These are phyloP conservation scores for Phoxinus dragarum DNA, from an alignment of 2,797 vertebrate genomes.

Conservation along the genomic window DNA sequence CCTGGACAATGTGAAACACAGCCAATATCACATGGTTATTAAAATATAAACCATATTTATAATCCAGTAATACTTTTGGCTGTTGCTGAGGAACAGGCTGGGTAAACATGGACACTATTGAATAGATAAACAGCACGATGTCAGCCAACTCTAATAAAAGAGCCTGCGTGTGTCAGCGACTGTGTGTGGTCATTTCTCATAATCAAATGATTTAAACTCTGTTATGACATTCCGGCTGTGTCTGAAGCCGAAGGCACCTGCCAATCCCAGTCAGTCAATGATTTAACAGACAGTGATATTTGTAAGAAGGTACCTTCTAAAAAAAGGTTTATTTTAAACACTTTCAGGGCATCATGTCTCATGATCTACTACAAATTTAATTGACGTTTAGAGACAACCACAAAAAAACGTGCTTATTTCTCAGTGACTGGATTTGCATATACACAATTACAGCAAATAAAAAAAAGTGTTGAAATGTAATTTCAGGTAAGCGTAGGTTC, in stretches of 20 bases:
- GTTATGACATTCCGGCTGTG: conserved; percentile 5
- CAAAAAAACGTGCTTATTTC: not conserved
- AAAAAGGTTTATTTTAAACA: not conserved
- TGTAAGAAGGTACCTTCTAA: conserved; percentile 8
- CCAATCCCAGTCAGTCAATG: not conserved
- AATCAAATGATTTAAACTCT: conserved; percentile 14
- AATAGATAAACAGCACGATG: conserved; percentile 14
- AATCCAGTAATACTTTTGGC: conserved; percentile 7
- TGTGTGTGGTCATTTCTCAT: conserved; percentile 5
- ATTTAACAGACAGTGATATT: not conserved
- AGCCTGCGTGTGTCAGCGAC: conserved; percentile 5
- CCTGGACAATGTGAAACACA: not conserved
- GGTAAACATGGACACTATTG: conserved; percentile 9
- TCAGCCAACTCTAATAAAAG: conserved; percentile 29
- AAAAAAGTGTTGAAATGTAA: not conserved
- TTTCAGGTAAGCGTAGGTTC: no score
- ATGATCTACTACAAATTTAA: not conserved
- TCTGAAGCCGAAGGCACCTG: conserved; percentile 14
- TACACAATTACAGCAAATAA: not conserved
- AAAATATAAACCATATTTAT: conserved; percentile 1
- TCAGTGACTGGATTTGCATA: not conserved
- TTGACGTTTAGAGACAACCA: not conserved
- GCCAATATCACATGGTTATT: conserved; percentile 7
- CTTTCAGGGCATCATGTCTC: not conserved
- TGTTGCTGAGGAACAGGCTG: conserved; percentile 28